Evolutionary conservation across 1,140 invertebrate species (phyloP), one percentile per base, ranked within the genome.

Genomic region (Caerostris extrusa): DNA sequence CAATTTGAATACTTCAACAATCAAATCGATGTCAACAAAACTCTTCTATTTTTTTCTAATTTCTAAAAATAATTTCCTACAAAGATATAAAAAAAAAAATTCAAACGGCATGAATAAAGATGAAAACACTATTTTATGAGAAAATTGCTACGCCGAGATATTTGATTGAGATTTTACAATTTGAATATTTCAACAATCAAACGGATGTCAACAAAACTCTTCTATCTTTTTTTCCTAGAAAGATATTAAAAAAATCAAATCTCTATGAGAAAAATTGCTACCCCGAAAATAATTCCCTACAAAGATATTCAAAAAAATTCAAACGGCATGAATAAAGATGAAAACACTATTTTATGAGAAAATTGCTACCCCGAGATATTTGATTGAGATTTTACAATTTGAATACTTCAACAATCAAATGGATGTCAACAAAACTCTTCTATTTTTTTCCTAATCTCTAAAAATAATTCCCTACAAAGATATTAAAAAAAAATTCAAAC

Each of bases 281-380:
- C n/a, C n/a, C n/a, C n/a, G n/a, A n/a, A n/a, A n/a, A n/a, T n/a
- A n/a, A n/a, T n/a, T n/a, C n/a, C n/a, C n/a, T n/a, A n/a, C n/a
- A n/a, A n/a, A n/a, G n/a, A n/a, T n/a, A n/a, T n/a, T n/a, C n/a
- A n/a, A n/a, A n/a, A n/a, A n/a, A n/a, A n/a, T n/a, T n/a, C n/a
- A n/a, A n/a, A n/a, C n/a, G n/a, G n/a, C n/a, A n/a, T n/a, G n/a
- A n/a, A n/a, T n/a, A n/a, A n/a, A n/a, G n/a, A n/a, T n/a, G n/a
- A n/a, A n/a, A n/a, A n/a, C 69, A 77, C 5, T 14, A 61, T 61
- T 10, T 61, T 61, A 81, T 34, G 82, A 85, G 82, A 85, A 85
- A 85, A 85, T 34, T 53, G 34, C 7, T 34, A 53, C 50, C 7
- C 3, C 10, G 34, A 77, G 69, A 77, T 53, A 34, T 10, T 77